phyloP scores from a whole-genome alignment of 2,888 invertebrate genomes.

The Coremacera marginata region DNA sequence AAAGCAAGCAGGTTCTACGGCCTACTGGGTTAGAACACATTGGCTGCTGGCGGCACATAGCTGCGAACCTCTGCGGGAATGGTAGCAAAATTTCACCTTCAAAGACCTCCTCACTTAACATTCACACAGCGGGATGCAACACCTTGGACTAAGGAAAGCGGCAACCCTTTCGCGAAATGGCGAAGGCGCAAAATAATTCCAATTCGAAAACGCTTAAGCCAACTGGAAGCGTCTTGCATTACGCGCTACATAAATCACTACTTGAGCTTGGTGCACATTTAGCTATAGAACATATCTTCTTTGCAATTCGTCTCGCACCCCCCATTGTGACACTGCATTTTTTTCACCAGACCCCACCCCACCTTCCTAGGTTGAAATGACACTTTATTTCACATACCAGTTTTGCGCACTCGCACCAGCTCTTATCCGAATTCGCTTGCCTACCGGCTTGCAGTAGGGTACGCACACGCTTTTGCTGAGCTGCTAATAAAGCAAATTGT shows the following conservation, averaged over 20 bases:
- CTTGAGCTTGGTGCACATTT: slow-evolving; percentile 42
- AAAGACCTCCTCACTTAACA: slow-evolving; percentile 46
- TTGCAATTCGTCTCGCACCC: no score
- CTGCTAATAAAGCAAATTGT: slow-evolving; percentile 69
- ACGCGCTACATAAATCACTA: slow-evolving; percentile 68
- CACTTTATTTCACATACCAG: neutral
- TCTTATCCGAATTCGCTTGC: neutral
- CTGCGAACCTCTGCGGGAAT: slow-evolving; percentile 43
- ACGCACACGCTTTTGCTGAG: neutral
- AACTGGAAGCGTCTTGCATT: slow-evolving; percentile 66
- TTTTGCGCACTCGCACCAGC: neutral
- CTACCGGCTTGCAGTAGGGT: no score
- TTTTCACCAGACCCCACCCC: neutral
- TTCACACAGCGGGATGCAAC: slow-evolving; percentile 47
- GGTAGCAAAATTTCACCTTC: slow-evolving; percentile 51
- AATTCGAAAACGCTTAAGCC: slow-evolving; percentile 58
- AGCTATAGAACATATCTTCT: no score
- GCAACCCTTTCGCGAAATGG: neutral
- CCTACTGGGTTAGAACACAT: slow-evolving; percentile 4
- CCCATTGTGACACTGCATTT: no score
- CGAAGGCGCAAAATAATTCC: slow-evolving; percentile 53
- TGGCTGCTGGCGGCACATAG: neutral
- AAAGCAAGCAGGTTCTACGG: neutral
- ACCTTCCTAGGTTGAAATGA: neutral
- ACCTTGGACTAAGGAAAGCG: neutral